Evolutionary conservation across 2,113 vertebrate genomes (phyloP).

Genomic region (Ranitomeya variabilis): DNA sequence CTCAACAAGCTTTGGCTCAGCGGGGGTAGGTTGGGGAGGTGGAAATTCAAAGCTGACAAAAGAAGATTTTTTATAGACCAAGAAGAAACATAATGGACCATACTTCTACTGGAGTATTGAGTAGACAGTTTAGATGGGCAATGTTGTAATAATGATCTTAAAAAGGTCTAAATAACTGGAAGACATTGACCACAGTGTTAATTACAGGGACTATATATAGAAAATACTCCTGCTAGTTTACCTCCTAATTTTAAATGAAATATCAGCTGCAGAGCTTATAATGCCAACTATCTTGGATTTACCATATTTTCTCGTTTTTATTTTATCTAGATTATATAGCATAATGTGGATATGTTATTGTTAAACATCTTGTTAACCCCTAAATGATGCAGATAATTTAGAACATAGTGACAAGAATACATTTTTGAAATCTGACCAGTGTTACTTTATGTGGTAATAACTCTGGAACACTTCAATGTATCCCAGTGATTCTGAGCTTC

Average conservation of each 20-base stretch:
- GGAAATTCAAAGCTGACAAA: constrained; percentile 73
- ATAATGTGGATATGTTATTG: no score
- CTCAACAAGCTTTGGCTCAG: constrained; percentile 72
- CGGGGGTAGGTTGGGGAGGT: constrained; percentile 60
- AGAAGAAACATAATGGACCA: constrained; percentile 69
- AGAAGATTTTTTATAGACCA: constrained; percentile 65
- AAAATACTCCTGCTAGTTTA: neutral
- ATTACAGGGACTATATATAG: constrained; percentile 24
- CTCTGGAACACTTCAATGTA: no score
- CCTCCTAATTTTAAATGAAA: neutral
- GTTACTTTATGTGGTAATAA: no score
- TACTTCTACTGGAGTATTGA: constrained; percentile 63
- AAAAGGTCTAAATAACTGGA: constrained; percentile 62
- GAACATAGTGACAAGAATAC: no score
- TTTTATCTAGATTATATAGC: no score
- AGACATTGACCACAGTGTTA: constrained; percentile 46
- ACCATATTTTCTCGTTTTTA: neutral
- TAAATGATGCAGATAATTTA: no score
- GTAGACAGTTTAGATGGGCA: constrained; percentile 56
- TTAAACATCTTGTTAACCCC: no score
- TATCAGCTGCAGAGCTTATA: neutral
- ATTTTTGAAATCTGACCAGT: no score
- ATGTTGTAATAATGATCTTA: constrained; percentile 58
- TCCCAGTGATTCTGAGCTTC: no score
- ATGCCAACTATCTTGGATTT: neutral